Base-by-base conservation (phyloP, 2,888 invertebrate species). In the Yponomeuta malinellus region DNA sequence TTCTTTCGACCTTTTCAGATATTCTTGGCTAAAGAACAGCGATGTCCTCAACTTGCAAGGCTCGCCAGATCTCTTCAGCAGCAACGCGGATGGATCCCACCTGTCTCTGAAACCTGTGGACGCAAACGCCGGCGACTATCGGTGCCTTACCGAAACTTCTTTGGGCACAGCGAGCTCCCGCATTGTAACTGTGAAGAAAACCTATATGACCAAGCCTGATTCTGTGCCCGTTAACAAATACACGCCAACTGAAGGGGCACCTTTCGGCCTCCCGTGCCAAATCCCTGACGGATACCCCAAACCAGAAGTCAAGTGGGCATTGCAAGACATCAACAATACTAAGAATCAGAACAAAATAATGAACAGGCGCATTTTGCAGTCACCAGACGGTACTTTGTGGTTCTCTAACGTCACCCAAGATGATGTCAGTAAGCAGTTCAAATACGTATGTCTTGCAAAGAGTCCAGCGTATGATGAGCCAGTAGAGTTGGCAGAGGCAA, bases 391-490 rank as follows among this genome's bases (percentile, higher is more conserved):
- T 0, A 80, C 81, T 0, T 72, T 90, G 1, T 89, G 81, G 76
- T 87, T 90, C 72, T 81, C 89, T 0, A 88, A 85, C 59, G 81
- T 88, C 0, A 86, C 84, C 0, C 74, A 81, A 1, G 78, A 81
- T 1, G 90, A 90, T 59, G 81, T 74, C 0, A 75, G 73, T 31
- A 73, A 74, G 29, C 76, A 78, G 4, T 75, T 74, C 72, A 88
- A 86, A 69, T 90, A 87, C 71, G 83, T 88, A 0, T 90, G 90
- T 72, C 73, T 82, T 0, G 89, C 84, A 2, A 81, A 78, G 23
- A 82, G 85, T 0, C 83, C 86, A 0, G 88, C 86, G 1, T 74
- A 76, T 0, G 79, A 78, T 0, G 75, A 76, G 0, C 82, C 82
- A 0, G 82, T 87, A 0, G 73, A 79, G 0, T 68, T 89, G 0